Conservation (phyloP, 1,140 invertebrate species). For the Gonioctena quinquepunctata region DNA sequence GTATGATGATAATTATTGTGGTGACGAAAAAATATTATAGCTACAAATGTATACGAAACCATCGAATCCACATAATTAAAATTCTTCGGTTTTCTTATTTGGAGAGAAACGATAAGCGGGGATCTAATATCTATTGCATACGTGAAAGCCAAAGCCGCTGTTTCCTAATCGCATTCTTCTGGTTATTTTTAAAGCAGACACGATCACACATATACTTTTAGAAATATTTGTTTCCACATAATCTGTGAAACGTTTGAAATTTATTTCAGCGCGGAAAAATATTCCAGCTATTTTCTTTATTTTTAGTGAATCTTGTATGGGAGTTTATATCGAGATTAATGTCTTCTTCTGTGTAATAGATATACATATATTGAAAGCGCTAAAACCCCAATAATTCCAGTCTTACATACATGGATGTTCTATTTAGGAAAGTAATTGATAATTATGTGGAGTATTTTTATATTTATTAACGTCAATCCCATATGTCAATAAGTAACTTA, state of each 20-base stretch:
- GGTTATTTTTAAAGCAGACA: not conserved
- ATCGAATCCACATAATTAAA: not conserved
- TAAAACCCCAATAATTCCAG: no score
- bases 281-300: not conserved
- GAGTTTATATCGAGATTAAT: no score
- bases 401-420: no score
- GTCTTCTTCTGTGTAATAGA: no score
- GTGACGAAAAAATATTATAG: not conserved
- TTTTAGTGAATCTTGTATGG: not conserved
- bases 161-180: not conserved
- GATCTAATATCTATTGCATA: not conserved
- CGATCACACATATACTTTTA: not conserved
- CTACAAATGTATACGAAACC: not conserved
- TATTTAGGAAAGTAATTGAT: no score
- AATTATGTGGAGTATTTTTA: no score
- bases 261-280: not conserved
- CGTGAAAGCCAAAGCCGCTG: not conserved
- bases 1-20: not conserved
- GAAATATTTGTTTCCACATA: not conserved
- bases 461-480: no score
- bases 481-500: no score
- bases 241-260: not conserved
- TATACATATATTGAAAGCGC: no score
- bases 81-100: not conserved
- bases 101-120: not conserved